Evolutionary conservation across 2,113 vertebrate species (phyloP), one percentile per base, ranked within the genome.

Genomic region (Tapirus terrestris): DNA sequence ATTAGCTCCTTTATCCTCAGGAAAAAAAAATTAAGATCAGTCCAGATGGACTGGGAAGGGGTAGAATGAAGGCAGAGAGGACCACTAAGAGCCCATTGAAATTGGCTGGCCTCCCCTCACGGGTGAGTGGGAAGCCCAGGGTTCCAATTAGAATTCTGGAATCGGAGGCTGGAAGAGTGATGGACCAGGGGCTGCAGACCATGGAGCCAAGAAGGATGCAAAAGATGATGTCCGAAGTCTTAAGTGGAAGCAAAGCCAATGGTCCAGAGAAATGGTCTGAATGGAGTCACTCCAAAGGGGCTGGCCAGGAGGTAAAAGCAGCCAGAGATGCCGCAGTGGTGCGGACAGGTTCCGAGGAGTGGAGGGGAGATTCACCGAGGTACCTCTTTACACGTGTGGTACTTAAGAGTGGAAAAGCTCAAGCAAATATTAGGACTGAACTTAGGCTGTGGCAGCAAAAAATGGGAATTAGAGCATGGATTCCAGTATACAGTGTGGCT

Each of bases 381-480:
- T 1, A 25, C 5, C 20, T 76, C 12, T 43, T 48, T 51, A 20
- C 1, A 25, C 9, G 3, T 0, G 1, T 23, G 25, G 45, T 27
- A 13, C 70, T 61, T 31, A 39, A 63, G 48, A 68, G 48, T 70
- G 85, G 73, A 82, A 80, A 86, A 21, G 0, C n/a, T 65, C 53
- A 79, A 18, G 11, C 36, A 72, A 76, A n/a, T 58, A 16, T 36
- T 63, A 76, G 48, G 29, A 51, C 29, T 53, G 63, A 92, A 89
- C 70, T 33, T 70, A 88, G 75, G 60, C 67, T 91, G 43, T 2
- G 2, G 12, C 39, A 27, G 43, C 36, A 75, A 81, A 56, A 63
- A 77, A 16, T 17, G 1, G n/a, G 76, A 84, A 79, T 53, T 45
- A 65, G 33, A 39, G 25, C 61, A 48, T 61, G 70, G 20, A 36